Base-by-base conservation (phyloP, 37 sponge, comb jelly and placozoan species). In the Hormiphora californensis region DNA sequence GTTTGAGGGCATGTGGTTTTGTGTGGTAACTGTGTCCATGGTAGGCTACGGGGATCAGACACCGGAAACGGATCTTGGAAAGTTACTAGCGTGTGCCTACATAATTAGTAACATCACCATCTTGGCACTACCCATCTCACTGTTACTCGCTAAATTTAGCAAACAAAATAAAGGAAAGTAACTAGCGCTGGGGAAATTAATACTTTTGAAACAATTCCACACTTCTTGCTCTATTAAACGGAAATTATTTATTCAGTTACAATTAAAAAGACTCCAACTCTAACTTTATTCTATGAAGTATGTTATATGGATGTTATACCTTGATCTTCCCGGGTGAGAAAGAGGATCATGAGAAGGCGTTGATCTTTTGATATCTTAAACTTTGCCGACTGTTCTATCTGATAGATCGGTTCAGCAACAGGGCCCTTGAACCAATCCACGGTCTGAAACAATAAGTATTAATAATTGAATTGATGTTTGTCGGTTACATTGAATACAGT, bases 21-120 rank as follows among this genome's bases (percentile, higher is more conserved):
- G 61, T 12, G 61, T 57, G 7, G 61, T 57, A 57, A 57, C 61
- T 30, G 27, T 57, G 27, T 23, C 30, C n/a, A 57, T 30, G 27
- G 61, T 57, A 4, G 61, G 61, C 7, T 57, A 57, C n/a, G 61
- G 61, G 61, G 61, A 57, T 15, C 23, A 28, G 7, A 5, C n/a
- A 5, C 61, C 61, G 30, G 27, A 57, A 12, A 57, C 61, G n/a
- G 61, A 57, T 57, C 61, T 57, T 5, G 61, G 61, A 57, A 57
- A 57, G 23, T 57, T 57, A 25, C 61, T 57, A 4, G 61, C 61
- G 7, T 5, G 30, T 12, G n/a, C 27, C 3, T 57, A 57, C 23
- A 57, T 30, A 30, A 57, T 57, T 30, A 57, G 5, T 5, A 57
- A 57, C n/a, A 5, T 57, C 30, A 57, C 61, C 7, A 30, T 57